These are phyloP conservation scores for Sterrhoptilus dennistouni DNA, from an alignment of 2,113 vertebrate genomes.

Conservation along the genomic window DNA sequence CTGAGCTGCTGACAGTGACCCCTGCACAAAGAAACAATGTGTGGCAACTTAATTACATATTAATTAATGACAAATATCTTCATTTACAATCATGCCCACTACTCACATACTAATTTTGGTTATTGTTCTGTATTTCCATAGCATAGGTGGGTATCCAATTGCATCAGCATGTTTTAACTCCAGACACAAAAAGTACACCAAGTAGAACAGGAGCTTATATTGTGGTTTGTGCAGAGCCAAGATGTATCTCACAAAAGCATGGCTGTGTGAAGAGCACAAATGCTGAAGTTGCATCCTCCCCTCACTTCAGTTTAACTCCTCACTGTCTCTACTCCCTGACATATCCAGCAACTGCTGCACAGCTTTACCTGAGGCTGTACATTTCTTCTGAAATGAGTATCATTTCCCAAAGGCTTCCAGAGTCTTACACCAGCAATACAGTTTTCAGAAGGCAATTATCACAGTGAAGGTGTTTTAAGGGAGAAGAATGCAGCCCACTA, in stretches of 20 bases:
- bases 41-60: not conserved
- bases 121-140: not conserved
- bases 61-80: not conserved
- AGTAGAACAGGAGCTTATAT: not conserved
- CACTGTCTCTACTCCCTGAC: not conserved
- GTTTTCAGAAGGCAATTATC: not conserved
- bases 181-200: not conserved
- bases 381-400: not conserved
- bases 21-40: not conserved
- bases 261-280: not conserved
- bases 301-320: not conserved
- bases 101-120: not conserved
- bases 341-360: not conserved
- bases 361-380: not conserved
- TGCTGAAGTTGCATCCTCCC: not conserved
- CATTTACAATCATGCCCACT: not conserved
- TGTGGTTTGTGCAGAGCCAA: not conserved
- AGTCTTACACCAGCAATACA: not conserved
- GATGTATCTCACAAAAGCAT: accelerated
- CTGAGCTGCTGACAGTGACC: not conserved
- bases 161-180: not conserved
- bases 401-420: not conserved
- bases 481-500: not conserved
- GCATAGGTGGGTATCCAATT: not conserved
- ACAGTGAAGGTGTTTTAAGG: not conserved